Percentiles rank a stretch among this genome's conserved stretches.
phyloP scores from a whole-genome alignment of 1,140 invertebrate genomes.

The Papilio machaon region DNA sequence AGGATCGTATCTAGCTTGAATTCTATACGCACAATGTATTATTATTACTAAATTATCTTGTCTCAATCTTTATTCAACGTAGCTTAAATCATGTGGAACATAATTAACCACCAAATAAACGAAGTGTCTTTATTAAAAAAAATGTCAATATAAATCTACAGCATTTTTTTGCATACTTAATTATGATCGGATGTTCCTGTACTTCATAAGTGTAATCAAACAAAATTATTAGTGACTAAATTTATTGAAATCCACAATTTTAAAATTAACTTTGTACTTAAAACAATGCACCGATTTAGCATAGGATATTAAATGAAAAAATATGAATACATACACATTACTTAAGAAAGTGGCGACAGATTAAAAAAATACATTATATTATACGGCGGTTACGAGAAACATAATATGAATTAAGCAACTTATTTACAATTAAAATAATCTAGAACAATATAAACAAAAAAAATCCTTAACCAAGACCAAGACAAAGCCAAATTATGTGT shows the following conservation, averaged over 20 bases:
- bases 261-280: slow-evolving; percentile 32
- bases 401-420: background rate
- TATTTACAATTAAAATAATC: background rate
- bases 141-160: too few species aligned
- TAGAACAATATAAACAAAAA: background rate
- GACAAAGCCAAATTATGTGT: background rate
- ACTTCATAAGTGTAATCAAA: background rate
- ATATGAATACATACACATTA: background rate
- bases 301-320: slow-evolving; percentile 2
- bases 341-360: background rate
- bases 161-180: too few species aligned
- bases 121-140: too few species aligned
- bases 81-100: too few species aligned
- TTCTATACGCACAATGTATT: too few species aligned
- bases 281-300: slow-evolving; percentile 23
- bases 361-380: background rate
- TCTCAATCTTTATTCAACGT: too few species aligned
- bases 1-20: too few species aligned
- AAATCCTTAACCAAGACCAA: background rate
- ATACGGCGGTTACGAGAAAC: background rate
- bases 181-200: background rate
- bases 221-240: slow-evolving; percentile 6
- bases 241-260: slow-evolving; percentile 18
- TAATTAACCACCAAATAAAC: too few species aligned
- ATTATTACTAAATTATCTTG: too few species aligned